These are phyloP conservation scores for Adrianichthys oophorus DNA, from an alignment of 2,797 vertebrate genomes.

Conservation along the genomic window DNA sequence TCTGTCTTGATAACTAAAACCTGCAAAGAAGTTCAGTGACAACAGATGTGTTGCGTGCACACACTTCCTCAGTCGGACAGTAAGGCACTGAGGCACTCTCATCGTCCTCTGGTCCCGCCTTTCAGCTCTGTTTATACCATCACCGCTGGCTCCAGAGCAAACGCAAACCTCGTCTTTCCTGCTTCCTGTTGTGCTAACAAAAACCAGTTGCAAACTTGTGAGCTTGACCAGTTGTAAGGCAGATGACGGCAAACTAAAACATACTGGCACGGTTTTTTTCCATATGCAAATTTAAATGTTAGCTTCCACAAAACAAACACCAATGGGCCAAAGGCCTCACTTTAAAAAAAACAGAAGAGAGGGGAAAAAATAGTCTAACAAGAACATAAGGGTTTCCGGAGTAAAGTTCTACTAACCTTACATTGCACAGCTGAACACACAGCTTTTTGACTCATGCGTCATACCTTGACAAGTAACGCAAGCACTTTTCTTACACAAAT, in stretches of 20 bases:
- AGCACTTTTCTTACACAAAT: constrained; percentile 17
- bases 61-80: constrained; percentile 22
- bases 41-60: constrained; percentile 17
- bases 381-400: constrained; percentile 43
- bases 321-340: constrained; percentile 47
- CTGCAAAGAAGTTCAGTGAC: too few species aligned
- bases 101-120: constrained; percentile 31
- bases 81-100: constrained; percentile 7
- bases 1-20: too few species aligned
- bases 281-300: constrained; percentile 48
- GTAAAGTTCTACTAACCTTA: constrained; percentile 63
- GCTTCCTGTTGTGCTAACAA: constrained; percentile 53
- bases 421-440: constrained; percentile 57
- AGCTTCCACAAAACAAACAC: constrained; percentile 47
- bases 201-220: constrained; percentile 33
- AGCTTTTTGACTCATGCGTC: constrained; percentile 56
- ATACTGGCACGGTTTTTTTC: constrained; percentile 13
- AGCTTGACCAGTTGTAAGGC: constrained; percentile 29
- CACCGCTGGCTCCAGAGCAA: constrained; percentile 50
- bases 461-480: constrained; percentile 25
- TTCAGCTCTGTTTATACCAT: constrained; percentile 37
- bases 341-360: constrained; percentile 2
- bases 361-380: constrained; percentile 4
- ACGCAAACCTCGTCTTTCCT: constrained; percentile 62
- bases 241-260: constrained; percentile 17